Evolutionary conservation across 2,888 invertebrate genomes (phyloP).

Genomic region (Syrista parreyssii): DNA sequence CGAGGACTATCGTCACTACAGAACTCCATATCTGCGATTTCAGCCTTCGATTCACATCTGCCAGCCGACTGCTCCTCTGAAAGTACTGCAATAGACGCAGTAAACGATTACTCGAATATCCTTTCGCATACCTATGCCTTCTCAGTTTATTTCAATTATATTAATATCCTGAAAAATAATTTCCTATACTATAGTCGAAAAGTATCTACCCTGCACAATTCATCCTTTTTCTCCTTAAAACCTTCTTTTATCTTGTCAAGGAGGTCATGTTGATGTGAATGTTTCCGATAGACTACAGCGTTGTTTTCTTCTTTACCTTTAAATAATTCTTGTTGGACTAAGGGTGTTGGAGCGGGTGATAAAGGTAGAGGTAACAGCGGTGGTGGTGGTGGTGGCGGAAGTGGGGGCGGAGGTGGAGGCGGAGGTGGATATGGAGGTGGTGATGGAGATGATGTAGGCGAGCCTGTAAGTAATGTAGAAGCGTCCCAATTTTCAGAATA

Average conservation of each 20-base stretch:
- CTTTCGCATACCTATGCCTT: background rate
- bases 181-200: background rate
- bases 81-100: constrained; percentile 75
- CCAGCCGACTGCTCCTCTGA: constrained; percentile 79
- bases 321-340: background rate
- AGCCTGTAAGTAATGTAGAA: background rate
- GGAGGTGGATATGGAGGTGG: background rate
- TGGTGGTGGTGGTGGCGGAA: background rate
- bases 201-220: constrained; percentile 72
- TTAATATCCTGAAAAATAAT: background rate
- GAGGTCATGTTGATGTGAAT: constrained; percentile 21
- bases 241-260: constrained; percentile 41
- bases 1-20: constrained; percentile 95
- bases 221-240: constrained; percentile 71
- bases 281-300: background rate
- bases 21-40: constrained; percentile 98
- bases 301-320: background rate
- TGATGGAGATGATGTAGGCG: background rate
- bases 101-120: constrained; percentile 2
- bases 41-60: constrained; percentile 83
- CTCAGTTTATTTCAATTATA: background rate
- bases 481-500: background rate
- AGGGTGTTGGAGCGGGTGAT: background rate
- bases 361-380: background rate
- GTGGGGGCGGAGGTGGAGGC: background rate